Evolutionary conservation across 2,888 invertebrate species (phyloP).

Genomic region (Trissolcus brochymenae): DNA sequence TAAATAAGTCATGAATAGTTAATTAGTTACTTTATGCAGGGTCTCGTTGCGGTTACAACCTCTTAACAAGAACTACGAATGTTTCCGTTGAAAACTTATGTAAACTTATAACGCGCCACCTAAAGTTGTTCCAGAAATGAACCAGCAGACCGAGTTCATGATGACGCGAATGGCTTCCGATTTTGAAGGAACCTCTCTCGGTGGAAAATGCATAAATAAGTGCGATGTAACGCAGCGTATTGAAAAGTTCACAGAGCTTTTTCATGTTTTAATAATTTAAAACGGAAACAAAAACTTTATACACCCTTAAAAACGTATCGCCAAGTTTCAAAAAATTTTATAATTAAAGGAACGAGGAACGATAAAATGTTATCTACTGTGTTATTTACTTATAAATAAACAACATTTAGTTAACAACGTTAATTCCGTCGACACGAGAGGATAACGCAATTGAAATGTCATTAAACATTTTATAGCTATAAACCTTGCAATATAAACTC

Average conservation of each 20-base stretch:
- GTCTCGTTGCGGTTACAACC: slow-evolving; percentile 55
- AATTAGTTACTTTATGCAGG: slow-evolving; percentile 46
- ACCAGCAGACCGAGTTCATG: slow-evolving; percentile 17
- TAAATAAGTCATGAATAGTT: slow-evolving; percentile 46
- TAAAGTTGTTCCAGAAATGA: slow-evolving; percentile 48
- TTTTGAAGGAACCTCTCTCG: slow-evolving; percentile 10
- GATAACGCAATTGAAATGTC: too few relatives aligned
- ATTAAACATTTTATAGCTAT: too few relatives aligned
- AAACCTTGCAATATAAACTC: too few relatives aligned
- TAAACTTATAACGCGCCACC: slow-evolving; percentile 46
- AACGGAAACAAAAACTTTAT: background rate
- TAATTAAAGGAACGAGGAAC: too few relatives aligned
- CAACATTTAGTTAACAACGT: too few relatives aligned
- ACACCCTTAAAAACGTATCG: background rate
- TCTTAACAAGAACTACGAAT: slow-evolving; percentile 51
- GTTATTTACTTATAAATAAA: too few relatives aligned
- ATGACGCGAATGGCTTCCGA: slow-evolving; percentile 26
- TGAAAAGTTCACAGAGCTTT: background rate
- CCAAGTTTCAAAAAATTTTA: background rate
- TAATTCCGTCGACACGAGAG: too few relatives aligned
- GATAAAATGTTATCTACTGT: too few relatives aligned
- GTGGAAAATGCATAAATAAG: background rate
- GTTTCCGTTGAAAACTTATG: slow-evolving; percentile 52
- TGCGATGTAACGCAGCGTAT: background rate
- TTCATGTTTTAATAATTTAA: background rate